Evolutionary conservation across 2,888 invertebrate species (phyloP), one percentile per base, ranked within the genome.

Genomic region (Morinoia aosen): DNA sequence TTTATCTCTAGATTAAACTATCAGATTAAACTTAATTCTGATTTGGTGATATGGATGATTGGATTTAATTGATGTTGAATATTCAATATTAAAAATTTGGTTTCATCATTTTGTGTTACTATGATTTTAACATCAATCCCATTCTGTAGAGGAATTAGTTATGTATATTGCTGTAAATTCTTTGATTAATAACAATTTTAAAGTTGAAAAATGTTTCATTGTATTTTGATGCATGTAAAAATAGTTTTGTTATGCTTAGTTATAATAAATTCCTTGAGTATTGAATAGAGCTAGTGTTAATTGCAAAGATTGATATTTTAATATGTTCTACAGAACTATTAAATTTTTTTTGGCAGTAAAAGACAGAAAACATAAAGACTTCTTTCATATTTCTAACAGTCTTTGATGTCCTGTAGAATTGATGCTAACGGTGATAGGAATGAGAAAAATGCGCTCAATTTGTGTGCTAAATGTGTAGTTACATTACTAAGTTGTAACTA

Each of bases 1-100:
- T 76, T 95, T 96, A 95, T 64, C 25, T 56, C 19, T 33, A 57
- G 33, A 61, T 61, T 61, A 61, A 33, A 76, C 76, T 76, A 2
- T 76, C 25, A 33, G 25, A 2, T 2, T n/a, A n/a, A n/a, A n/a
- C n/a, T n/a, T 33, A 3, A 14, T 33, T 33, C 25, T 76, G 76
- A 10, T 33, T 76, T 25, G 25, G 19, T 76, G 10, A 76, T n/a
- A n/a, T 76, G 33, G 33, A 19, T 61, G 8, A 19, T 16, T 76
- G 25, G 25, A 33, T 10, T 10, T 76, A 33, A 33, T 76, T 33
- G 76, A 12, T 76, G 33, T 33, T 76, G 76, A 33, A 76, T 16
- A 33, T 76, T 76, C 61, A 2, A 19, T 33, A 76, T 76, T 19
- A 1, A 16, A 76, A 25, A 76, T 76, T 76, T 76, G 33, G 76